These are phyloP conservation scores for Pherbina coryleti DNA, from an alignment of 2,888 invertebrate species.

Conservation along the genomic window DNA sequence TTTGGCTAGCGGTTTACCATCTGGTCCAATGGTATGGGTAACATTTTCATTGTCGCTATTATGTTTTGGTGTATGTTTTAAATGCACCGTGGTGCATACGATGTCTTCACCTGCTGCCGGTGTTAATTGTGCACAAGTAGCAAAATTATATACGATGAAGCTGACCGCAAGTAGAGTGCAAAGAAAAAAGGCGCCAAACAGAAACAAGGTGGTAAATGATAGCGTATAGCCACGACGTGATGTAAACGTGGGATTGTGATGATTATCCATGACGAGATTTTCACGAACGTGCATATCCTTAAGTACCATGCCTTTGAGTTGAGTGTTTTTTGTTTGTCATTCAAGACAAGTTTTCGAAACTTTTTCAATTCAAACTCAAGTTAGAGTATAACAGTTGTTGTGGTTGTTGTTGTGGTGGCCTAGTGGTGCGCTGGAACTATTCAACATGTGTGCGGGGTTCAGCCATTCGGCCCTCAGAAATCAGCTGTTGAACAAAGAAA, in stretches of 20 bases:
- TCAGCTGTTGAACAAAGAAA: too few species aligned
- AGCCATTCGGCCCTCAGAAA: too few species aligned
- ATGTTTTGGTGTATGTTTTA: constrained; percentile 51
- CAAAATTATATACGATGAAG: constrained; percentile 82
- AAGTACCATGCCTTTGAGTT: constrained; percentile 54
- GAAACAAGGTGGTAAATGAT: constrained; percentile 75
- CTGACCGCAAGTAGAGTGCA: constrained; percentile 79
- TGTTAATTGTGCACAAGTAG: constrained; percentile 74
- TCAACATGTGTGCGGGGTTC: too few species aligned
- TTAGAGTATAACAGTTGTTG: background rate
- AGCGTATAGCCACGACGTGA: constrained; percentile 73
- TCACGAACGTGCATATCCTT: constrained; percentile 66
- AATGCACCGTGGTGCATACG: constrained; percentile 58
- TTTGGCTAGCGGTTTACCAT: constrained; percentile 47
- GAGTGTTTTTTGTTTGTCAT: background rate
- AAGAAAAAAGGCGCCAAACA: constrained; percentile 76
- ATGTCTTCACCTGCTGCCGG: constrained; percentile 58
- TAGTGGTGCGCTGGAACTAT: background rate
- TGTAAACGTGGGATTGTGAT: constrained; percentile 54
- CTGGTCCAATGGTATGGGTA: constrained; percentile 46
- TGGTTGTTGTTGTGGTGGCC: background rate
- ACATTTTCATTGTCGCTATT: constrained; percentile 47
- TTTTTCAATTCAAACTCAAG: background rate
- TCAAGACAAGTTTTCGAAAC: background rate
- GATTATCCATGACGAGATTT: constrained; percentile 57